phyloP scores from a whole-genome alignment of 2,888 invertebrate genomes.

The Bhutanitis thaidina region DNA sequence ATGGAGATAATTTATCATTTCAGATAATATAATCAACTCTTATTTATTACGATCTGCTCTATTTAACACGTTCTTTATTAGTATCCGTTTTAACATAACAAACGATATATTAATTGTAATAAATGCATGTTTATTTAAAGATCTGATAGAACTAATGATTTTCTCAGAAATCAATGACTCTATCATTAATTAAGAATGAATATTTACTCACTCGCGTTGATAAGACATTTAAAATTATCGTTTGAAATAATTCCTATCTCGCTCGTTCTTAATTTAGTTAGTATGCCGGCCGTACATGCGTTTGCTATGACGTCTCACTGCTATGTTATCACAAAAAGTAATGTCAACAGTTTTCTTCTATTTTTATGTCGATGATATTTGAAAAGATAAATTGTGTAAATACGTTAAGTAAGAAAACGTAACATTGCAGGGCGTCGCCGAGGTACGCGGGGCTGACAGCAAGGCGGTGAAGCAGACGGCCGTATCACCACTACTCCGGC shows the following conservation, averaged over 20 bases:
- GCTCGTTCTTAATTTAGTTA: conserved; percentile 7
- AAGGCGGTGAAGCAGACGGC: conserved; percentile 49
- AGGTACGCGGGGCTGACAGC: conserved; percentile 67
- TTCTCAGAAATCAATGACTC: conserved; percentile 15
- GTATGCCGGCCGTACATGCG: conserved; percentile 5
- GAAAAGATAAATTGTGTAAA: conserved; percentile 17
- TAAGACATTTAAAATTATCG: conserved; percentile 15
- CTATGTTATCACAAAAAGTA: conserved; percentile 16
- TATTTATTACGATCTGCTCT: no score
- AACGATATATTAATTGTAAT: conserved; percentile 8
- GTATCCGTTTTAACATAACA: background rate
- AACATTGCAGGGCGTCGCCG: conserved; percentile 67
- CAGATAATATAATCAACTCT: no score
- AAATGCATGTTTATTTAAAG: conserved; percentile 1
- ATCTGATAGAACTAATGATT: conserved; percentile 13
- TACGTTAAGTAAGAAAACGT: conserved; percentile 23
- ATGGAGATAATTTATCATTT: no score
- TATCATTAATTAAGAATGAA: conserved; percentile 16
- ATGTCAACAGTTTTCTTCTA: conserved; percentile 12
- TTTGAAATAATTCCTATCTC: background rate
- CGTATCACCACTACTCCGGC: conserved; percentile 59
- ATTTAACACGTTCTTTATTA: background rate
- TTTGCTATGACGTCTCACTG: conserved; percentile 13
- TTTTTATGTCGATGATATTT: conserved; percentile 20
- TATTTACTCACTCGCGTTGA: conserved; percentile 15